Percentiles rank a stretch among this genome's conserved stretches.
Evolutionary conservation across 1,140 invertebrate species (phyloP).

Genomic region (Pentalonia nigronervosa): DNA sequence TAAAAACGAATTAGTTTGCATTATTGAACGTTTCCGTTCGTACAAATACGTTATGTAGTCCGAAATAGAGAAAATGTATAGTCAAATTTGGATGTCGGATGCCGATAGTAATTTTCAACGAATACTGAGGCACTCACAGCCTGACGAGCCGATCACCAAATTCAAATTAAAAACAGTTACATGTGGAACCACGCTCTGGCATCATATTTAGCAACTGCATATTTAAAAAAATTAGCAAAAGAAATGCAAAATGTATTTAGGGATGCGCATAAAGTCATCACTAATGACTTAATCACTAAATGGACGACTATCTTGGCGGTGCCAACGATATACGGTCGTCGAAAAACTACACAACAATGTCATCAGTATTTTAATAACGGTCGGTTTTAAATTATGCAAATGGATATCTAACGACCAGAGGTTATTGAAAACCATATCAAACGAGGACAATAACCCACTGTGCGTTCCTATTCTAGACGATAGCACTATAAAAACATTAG

Average conservation of each 20-base stretch:
- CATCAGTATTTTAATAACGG: conserved; percentile 55
- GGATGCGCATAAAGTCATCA: conserved; percentile 56
- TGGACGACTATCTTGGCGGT: conserved; percentile 61
- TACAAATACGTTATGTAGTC: conserved; percentile 62
- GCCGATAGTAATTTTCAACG: conserved; percentile 62
- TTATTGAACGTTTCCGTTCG: conserved; percentile 62
- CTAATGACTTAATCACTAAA: conserved; percentile 61
- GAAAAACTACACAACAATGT: conserved; percentile 60
- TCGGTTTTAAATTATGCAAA: conserved; percentile 22
- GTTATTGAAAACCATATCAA: not conserved
- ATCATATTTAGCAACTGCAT: conserved; percentile 63
- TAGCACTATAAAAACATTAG: conserved; percentile 17
- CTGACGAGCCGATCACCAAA: conserved; percentile 60
- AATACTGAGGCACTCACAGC: conserved; percentile 61
- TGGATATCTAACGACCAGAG: not conserved
- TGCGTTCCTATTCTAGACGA: not conserved
- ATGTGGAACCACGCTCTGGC: conserved; percentile 62
- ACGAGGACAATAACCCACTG: not conserved
- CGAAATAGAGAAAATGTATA: conserved; percentile 65
- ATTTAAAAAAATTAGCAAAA: conserved; percentile 63
- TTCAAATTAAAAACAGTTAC: conserved; percentile 62
- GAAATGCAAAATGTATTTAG: conserved; percentile 62
- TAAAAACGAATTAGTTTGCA: conserved; percentile 62
- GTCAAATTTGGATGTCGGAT: conserved; percentile 62
- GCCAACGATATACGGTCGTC: conserved; percentile 59